Conservation (phyloP, 2,888 invertebrate species). For the Rhagonycha fulva region DNA sequence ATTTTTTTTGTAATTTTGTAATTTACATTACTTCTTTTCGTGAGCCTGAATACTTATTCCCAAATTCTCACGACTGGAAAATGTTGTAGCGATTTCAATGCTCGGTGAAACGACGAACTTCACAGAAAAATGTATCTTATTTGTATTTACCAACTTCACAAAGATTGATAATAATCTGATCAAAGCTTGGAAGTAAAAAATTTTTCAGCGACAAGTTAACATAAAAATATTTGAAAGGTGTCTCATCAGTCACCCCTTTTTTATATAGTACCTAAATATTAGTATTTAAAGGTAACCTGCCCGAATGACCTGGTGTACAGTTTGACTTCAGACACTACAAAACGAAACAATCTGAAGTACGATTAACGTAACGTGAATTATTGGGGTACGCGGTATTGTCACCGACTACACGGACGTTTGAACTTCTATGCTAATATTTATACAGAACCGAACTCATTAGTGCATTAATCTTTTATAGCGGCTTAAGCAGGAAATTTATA, state of each 20-base stretch:
- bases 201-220: not conserved
- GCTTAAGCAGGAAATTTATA: not conserved
- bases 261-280: constrained; percentile 9
- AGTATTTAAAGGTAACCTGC: constrained; percentile 18
- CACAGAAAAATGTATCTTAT: not conserved
- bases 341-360: constrained; percentile 32
- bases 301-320: constrained; percentile 21
- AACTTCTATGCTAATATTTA: constrained; percentile 13
- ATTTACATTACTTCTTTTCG: no score
- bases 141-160: not conserved
- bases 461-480: not conserved
- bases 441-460: constrained; percentile 19
- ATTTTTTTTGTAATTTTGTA: no score
- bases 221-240: constrained; percentile 19
- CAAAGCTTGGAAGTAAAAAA: not conserved
- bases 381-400: constrained; percentile 27
- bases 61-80: no score
- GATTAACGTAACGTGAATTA: constrained; percentile 26
- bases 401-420: constrained; percentile 10
- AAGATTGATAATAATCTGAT: not conserved
- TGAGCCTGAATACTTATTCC: no score
- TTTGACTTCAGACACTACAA: constrained; percentile 31
- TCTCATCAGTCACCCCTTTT: constrained; percentile 11
- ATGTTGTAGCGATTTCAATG: not conserved
- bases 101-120: not conserved